A percentile compares a stretch with the other conserved stretches of the same genome.
Conservation (phyloP, 2,888 invertebrate species). For the Entomobrya multifasciata region DNA sequence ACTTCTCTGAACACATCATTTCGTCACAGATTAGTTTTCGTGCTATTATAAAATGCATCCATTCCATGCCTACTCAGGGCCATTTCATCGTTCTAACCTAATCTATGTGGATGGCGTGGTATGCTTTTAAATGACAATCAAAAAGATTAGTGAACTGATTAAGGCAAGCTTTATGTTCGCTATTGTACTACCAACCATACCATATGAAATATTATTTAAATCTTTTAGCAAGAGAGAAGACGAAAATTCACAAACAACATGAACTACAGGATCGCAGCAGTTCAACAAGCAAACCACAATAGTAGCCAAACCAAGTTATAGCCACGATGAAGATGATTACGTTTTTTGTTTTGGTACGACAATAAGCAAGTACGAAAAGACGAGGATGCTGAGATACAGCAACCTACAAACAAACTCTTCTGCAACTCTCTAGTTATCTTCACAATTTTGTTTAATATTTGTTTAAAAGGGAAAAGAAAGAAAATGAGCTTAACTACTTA, state of each 20-base stretch:
- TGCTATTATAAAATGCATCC: too few relatives aligned
- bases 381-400: too few relatives aligned
- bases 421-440: too few relatives aligned
- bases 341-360: too few relatives aligned
- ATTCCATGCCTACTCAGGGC: too few relatives aligned
- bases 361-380: too few relatives aligned
- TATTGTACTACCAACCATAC: not conserved
- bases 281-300: not conserved
- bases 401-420: too few relatives aligned
- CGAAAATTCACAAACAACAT: constrained; percentile 8
- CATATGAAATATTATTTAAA: constrained; percentile 41
- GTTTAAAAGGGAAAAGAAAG: not conserved
- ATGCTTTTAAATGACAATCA: not conserved
- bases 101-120: too few relatives aligned
- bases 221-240: constrained; percentile 36
- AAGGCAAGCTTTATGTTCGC: not conserved
- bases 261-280: not conserved
- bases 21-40: too few relatives aligned
- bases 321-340: too few relatives aligned
- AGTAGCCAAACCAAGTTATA: not conserved
- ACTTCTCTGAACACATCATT: too few relatives aligned
- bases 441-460: not conserved
- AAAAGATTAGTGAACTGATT: constrained; percentile 34
- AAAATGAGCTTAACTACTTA: constrained; percentile 60
- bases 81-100: too few relatives aligned